Conservation (phyloP, 2,888 invertebrate species). For the Cheilosia vernalis region DNA sequence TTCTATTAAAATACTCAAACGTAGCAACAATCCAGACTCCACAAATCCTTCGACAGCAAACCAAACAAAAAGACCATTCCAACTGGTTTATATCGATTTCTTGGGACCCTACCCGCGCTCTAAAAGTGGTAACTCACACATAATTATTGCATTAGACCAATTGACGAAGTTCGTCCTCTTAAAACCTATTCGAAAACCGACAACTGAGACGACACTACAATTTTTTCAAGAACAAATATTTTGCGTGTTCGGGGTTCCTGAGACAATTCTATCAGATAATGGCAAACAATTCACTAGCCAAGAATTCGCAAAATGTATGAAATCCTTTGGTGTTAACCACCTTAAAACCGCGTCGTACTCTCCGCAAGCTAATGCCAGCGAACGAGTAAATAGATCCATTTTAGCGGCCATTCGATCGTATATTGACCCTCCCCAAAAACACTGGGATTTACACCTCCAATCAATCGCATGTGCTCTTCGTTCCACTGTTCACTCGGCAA, state of each 20-base stretch:
- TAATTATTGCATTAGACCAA: slow-evolving; percentile 3
- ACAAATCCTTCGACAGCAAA: no score
- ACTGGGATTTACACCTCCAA: neutral
- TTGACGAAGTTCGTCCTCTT: slow-evolving; percentile 17
- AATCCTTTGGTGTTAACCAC: neutral
- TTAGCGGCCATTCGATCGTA: neutral
- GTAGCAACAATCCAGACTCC: no score
- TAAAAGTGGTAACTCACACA: slow-evolving; percentile 4
- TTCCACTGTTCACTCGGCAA: no score
- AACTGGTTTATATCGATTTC: slow-evolving; percentile 4
- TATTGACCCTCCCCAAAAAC: neutral
- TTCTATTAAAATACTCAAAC: no score
- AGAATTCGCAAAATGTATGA: neutral
- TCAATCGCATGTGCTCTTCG: no score
- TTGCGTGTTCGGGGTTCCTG: slow-evolving; percentile 21
- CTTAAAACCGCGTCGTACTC: neutral
- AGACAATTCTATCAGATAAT: slow-evolving; percentile 31
- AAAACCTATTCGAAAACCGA: neutral
- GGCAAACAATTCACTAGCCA: slow-evolving; percentile 21
- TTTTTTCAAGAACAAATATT: slow-evolving; percentile 17
- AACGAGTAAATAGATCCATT: no score
- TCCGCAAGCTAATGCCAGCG: slow-evolving; percentile 17
- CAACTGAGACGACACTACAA: neutral
- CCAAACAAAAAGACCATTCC: slow-evolving; percentile 1
- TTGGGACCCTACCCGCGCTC: slow-evolving; percentile 8